Base-by-base conservation (phyloP, 2,888 invertebrate species). In the Arrhopalites spinosus region DNA sequence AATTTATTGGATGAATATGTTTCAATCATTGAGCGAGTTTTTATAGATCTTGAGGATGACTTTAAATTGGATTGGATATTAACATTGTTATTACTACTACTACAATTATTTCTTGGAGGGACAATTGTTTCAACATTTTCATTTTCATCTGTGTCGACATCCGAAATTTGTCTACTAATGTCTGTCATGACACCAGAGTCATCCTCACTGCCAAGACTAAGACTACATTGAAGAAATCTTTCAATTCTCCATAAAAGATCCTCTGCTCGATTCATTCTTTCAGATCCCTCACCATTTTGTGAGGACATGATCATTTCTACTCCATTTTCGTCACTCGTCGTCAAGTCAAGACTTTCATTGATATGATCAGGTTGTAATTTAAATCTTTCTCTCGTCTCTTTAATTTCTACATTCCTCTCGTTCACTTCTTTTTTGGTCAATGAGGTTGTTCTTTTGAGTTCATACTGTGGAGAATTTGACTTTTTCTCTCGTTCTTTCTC, bases 171-270 rank as follows among this genome's bases (percentile, higher is more conserved):
- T 73, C 90, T 87, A 81, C 90, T 91, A 86, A 91, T 88, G 84
- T 91, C 91, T 0, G 90, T 91, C 80, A 82, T 81, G 0, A 91
- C 91, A 0, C 91, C 91, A 0, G 91, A 91, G 84, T 91, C 91
- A 45, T 88, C 88, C 82, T 91, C 91, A 83, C 90, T 90, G 2
- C 83, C 82, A 23, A 81, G 66, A 69, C 80, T 80, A 56, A 83
- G 77, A 63, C 80, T 83, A 78, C 83, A 81, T 64, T 83, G 81
- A 27, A 82, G 81, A 71, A 82, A 81, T 43, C 80, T 70, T 53
- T 82, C 81, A 36, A 83, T 82, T 73, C 81, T 67, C 81, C 82
- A 83, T 8, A 83, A 11, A 11, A 36, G 36, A 36, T 36, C 36
- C 36, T 36, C 36, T 36, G 83, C 81, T 61, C 78, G 74, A 36